phyloP scores from a whole-genome alignment of 2,888 invertebrate genomes.

The Crematogaster levior region DNA sequence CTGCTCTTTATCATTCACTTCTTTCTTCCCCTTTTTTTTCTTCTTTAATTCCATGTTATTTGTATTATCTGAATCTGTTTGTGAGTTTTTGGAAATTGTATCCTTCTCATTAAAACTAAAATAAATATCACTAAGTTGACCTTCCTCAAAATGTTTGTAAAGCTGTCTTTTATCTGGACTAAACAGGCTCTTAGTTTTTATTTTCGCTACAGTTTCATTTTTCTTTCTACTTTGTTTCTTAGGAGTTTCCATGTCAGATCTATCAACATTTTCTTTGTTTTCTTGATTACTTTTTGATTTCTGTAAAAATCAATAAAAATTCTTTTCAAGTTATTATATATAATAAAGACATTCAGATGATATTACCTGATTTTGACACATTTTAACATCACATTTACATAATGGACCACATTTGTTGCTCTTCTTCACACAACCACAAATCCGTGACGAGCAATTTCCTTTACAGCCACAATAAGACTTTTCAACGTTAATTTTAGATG shows the following conservation, averaged over 20 bases:
- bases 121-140: not conserved
- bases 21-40: not conserved
- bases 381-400: constrained; percentile 70
- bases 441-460: constrained; percentile 67
- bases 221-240: constrained; percentile 6
- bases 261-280: constrained; percentile 36
- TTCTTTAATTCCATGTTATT: not conserved
- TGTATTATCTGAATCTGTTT: not conserved
- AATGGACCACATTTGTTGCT: constrained; percentile 58
- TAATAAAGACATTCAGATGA: not conserved
- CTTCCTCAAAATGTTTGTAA: not conserved
- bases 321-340: not conserved
- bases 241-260: not conserved
- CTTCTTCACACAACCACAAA: constrained; percentile 76
- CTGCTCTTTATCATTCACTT: not conserved
- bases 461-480: constrained; percentile 64
- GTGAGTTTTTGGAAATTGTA: not conserved
- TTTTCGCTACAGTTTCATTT: constrained; percentile 16
- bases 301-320: not conserved
- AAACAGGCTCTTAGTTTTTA: constrained; percentile 33
- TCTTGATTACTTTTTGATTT: constrained; percentile 16
- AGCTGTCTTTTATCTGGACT: constrained; percentile 22
- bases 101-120: not conserved
- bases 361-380: constrained; percentile 76
- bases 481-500: not conserved